Conservation (phyloP, 2,888 invertebrate genomes). For the Orgyia antiqua region DNA sequence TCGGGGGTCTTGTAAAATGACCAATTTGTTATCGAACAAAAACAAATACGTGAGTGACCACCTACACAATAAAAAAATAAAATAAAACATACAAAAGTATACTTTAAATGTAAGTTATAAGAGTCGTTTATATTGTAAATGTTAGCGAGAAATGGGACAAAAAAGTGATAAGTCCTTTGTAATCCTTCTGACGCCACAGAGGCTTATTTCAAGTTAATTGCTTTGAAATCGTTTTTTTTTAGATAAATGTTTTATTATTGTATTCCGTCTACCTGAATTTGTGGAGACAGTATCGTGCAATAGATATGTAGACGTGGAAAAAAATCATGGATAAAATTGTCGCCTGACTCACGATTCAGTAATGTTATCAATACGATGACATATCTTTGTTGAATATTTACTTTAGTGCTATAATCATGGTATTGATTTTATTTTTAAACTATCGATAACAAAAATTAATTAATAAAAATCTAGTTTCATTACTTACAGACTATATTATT, state of each 20-base stretch:
- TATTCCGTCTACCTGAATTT: conserved; percentile 69
- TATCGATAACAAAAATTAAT: no score
- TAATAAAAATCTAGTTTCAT: no score
- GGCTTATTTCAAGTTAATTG: conserved; percentile 71
- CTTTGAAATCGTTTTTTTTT: conserved; percentile 59
- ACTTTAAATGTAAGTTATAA: conserved; percentile 15
- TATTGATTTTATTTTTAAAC: conserved; percentile 5
- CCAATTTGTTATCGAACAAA: conserved; percentile 66
- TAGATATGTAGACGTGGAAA: conserved; percentile 43
- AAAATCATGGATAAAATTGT: conserved; percentile 45
- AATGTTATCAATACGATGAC: conserved; percentile 48
- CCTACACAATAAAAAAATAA: conserved; percentile 39
- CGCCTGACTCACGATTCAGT: conserved; percentile 42
- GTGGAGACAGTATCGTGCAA: conserved; percentile 55
- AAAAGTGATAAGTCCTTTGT: conserved; percentile 73
- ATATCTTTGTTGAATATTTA: conserved; percentile 45
- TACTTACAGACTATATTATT: no score
- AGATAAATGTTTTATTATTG: conserved; percentile 64
- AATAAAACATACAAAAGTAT: conserved; percentile 18
- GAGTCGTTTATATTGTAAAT: conserved; percentile 12
- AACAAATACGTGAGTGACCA: conserved; percentile 67
- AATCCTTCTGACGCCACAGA: conserved; percentile 72
- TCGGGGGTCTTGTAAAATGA: conserved; percentile 53
- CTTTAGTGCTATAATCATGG: conserved; percentile 34
- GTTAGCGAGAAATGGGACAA: conserved; percentile 30